Percentiles rank a stretch among this genome's conserved stretches.
These are phyloP conservation scores for Mus minutoides DNA, from an alignment of 2,797 vertebrate species.

Conservation along the genomic window DNA sequence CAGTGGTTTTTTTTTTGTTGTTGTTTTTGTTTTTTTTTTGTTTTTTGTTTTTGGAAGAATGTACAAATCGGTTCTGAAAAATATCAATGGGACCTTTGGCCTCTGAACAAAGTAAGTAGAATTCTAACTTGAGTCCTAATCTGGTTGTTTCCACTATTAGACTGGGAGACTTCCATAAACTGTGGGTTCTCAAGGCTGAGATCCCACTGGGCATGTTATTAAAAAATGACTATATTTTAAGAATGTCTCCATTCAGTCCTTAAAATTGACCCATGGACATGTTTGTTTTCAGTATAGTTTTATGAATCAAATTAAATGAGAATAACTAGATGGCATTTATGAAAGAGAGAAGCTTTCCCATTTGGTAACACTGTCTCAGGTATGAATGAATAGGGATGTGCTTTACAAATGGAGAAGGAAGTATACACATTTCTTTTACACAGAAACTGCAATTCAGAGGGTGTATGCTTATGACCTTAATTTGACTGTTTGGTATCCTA, in stretches of 20 bases:
- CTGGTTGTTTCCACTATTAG: neutral
- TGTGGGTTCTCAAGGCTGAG: neutral
- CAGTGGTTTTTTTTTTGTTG: neutral
- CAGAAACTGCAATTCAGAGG: neutral
- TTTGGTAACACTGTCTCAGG: neutral
- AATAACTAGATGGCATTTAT: neutral
- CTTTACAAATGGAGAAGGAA: neutral
- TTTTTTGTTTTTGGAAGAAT: neutral
- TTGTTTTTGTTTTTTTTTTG: too few species aligned
- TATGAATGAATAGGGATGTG: neutral
- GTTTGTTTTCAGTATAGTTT: neutral
- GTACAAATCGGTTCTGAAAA: neutral
- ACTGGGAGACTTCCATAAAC: neutral
- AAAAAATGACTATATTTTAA: neutral
- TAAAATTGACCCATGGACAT: neutral
- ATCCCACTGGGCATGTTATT: neutral
- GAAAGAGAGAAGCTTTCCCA: neutral
- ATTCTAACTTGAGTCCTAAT: neutral
- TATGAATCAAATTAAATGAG: conserved; percentile 38
- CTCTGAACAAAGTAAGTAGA: neutral
- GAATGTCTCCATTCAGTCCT: neutral
- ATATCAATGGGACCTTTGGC: neutral
- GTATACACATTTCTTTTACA: neutral
- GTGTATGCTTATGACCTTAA: neutral
- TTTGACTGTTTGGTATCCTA: neutral